phyloP scores from a whole-genome alignment of 2,113 vertebrate genomes.

The Pungitius pungitius region DNA sequence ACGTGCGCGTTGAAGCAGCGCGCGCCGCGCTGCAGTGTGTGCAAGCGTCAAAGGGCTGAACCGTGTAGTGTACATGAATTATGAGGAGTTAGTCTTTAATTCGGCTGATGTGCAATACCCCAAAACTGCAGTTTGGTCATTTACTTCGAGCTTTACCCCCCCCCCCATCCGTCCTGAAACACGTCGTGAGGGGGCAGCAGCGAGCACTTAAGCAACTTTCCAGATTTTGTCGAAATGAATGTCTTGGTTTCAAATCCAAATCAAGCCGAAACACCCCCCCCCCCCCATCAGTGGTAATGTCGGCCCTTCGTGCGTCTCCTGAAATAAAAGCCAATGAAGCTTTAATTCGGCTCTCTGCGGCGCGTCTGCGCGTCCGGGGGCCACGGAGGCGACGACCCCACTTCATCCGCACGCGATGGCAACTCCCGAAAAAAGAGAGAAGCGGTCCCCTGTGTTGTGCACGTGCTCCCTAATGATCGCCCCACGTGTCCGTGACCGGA shows the following conservation, averaged over 20 bases:
- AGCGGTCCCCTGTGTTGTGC: too few species aligned
- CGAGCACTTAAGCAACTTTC: not conserved
- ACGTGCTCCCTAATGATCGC: not conserved
- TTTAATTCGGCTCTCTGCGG: not conserved
- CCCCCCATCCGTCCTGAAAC: not conserved
- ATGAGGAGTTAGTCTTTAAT: not conserved
- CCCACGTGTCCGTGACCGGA: conserved; percentile 21
- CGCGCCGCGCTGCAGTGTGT: accelerated
- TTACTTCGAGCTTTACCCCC: not conserved
- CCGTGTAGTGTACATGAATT: accelerated
- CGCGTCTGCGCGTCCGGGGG: not conserved
- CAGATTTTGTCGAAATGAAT: not conserved
- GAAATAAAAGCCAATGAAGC: too few species aligned
- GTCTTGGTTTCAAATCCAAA: not conserved
- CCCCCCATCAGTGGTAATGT: too few species aligned
- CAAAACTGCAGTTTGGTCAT: not conserved
- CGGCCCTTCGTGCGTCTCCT: too few species aligned
- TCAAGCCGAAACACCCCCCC: not conserved
- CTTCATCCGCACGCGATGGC: not conserved
- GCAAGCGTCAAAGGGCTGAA: not conserved
- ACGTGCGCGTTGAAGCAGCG: not conserved
- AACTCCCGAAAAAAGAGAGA: too few species aligned
- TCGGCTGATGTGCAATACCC: not conserved
- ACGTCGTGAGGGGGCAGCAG: not conserved
- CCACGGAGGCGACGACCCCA: not conserved